Evolutionary conservation across 2,797 vertebrate genomes (phyloP).

Genomic region (Sebastes hopkinsi): DNA sequence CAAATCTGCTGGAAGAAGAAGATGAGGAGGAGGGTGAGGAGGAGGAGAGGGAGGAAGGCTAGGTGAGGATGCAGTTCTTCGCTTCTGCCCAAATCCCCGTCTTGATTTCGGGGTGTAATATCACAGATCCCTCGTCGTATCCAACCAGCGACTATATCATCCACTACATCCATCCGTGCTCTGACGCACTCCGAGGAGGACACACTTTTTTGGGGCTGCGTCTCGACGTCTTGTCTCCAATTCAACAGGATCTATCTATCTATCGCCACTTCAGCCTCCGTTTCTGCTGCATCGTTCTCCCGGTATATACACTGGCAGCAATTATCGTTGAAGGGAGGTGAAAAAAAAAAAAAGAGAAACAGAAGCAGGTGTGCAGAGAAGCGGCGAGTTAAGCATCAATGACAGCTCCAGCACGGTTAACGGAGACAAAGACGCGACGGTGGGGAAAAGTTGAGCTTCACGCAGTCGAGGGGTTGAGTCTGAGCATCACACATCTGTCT

Average conservation of each 20-base stretch:
- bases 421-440: slow-evolving; percentile 32
- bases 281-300: slow-evolving; percentile 75
- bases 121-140: slow-evolving; percentile 66
- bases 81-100: slow-evolving; percentile 68
- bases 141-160: slow-evolving; percentile 66
- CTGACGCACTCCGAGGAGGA: slow-evolving; percentile 79
- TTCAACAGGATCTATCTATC: slow-evolving; percentile 82
- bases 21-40: slow-evolving; percentile 50
- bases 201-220: slow-evolving; percentile 75
- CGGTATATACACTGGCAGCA: slow-evolving; percentile 31
- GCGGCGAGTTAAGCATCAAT: slow-evolving; percentile 52
- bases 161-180: slow-evolving; percentile 70
- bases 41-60: slow-evolving; percentile 46
- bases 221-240: slow-evolving; percentile 77
- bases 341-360: slow-evolving; percentile 5
- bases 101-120: slow-evolving; percentile 60
- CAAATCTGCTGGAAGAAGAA: slow-evolving; percentile 61
- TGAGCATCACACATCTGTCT: slow-evolving; percentile 79
- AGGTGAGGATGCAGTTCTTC: slow-evolving; percentile 76
- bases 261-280: slow-evolving; percentile 75
- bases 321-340: not conserved
- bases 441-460: slow-evolving; percentile 81
- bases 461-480: slow-evolving; percentile 59
- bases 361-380: slow-evolving; percentile 66
- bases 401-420: slow-evolving; percentile 31